These are phyloP conservation scores for Gobio occitaniae DNA, from an alignment of 2,797 vertebrate species.

Conservation along the genomic window DNA sequence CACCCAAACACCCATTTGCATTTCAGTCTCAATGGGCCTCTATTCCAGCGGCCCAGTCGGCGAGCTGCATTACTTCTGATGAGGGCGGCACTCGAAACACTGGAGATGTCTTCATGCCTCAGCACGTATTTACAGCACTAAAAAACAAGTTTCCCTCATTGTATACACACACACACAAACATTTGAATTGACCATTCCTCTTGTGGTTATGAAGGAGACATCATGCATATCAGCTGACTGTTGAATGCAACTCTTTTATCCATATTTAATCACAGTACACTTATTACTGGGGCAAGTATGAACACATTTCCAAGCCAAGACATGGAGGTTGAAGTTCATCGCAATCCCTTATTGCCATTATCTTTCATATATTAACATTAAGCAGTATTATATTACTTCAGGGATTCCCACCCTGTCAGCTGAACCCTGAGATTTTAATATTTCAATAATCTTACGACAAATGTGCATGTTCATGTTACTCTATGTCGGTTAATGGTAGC, in stretches of 20 bases:
- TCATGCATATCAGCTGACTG: not conserved
- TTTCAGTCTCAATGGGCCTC: slow-evolving; percentile 53
- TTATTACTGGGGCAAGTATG: not conserved
- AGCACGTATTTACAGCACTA: not conserved
- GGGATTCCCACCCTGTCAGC: not conserved
- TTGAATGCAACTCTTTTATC: not conserved
- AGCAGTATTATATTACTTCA: not conserved
- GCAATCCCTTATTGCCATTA: not conserved
- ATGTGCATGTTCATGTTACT: not conserved
- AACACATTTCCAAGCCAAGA: not conserved
- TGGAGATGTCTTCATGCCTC: slow-evolving; percentile 11
- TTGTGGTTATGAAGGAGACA: not conserved
- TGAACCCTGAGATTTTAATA: not conserved
- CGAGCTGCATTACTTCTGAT: slow-evolving; percentile 41
- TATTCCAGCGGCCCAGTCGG: slow-evolving; percentile 50
- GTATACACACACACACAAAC: not conserved
- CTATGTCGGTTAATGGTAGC: not conserved
- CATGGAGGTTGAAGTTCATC: not conserved
- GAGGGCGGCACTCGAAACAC: slow-evolving; percentile 5
- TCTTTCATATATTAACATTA: not conserved
- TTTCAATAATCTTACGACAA: not conserved
- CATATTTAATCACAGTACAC: not conserved
- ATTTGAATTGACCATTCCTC: too few species aligned
- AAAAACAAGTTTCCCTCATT: slow-evolving; percentile 21
- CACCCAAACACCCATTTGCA: slow-evolving; percentile 50